Evolutionary conservation across 2,797 vertebrate genomes (phyloP).

Genomic region (Hydrocynus forskahlii): DNA sequence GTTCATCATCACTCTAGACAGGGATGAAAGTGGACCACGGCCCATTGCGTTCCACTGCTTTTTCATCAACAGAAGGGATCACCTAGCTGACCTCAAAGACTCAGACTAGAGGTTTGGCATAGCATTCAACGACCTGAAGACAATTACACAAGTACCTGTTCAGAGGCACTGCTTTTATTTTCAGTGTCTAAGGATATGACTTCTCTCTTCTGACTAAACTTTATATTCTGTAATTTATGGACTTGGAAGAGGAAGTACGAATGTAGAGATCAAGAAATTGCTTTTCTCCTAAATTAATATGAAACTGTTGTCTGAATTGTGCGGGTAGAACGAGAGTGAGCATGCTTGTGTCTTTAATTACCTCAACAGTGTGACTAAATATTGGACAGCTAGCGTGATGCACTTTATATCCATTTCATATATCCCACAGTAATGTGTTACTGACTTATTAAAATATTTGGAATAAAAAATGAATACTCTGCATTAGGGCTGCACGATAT

Average conservation of each 20-base stretch:
- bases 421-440: too few species aligned
- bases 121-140: not conserved
- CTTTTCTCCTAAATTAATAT: not conserved
- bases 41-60: slow-evolving; percentile 78
- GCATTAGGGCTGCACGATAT: too few species aligned
- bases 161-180: not conserved
- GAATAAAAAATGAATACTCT: too few species aligned
- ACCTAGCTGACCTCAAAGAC: slow-evolving; percentile 72
- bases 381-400: not conserved
- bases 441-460: too few species aligned
- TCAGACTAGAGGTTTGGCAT: slow-evolving; percentile 4
- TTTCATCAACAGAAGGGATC: slow-evolving; percentile 88
- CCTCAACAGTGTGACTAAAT: not conserved
- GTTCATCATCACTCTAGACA: slow-evolving; percentile 81
- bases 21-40: slow-evolving; percentile 61
- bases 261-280: slow-evolving; percentile 3
- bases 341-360: slow-evolving; percentile 2
- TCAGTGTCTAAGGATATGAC: not conserved
- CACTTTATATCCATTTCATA: not conserved
- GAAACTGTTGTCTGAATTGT: not conserved
- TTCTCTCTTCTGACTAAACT: not conserved
- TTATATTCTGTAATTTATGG: not conserved
- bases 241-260: not conserved
- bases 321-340: not conserved
- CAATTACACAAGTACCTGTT: not conserved